These are phyloP conservation scores for Sebastiscus tertius DNA, from an alignment of 2,797 vertebrate species.

Conservation along the genomic window DNA sequence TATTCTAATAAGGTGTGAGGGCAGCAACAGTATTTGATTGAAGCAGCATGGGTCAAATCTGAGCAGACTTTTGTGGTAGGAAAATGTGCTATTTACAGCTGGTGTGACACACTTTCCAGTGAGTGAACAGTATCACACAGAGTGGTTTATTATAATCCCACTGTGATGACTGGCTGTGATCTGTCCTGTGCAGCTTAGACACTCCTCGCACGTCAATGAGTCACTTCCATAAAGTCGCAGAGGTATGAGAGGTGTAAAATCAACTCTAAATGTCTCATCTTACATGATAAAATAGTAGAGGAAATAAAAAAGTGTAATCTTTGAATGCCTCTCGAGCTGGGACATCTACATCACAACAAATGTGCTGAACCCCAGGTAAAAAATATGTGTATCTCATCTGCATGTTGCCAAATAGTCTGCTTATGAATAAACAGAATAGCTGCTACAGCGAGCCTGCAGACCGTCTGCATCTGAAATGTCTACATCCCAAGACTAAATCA, in stretches of 20 bases:
- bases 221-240: conserved; percentile 17
- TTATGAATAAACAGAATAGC: conserved; percentile 10
- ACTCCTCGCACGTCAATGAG: conserved; percentile 21
- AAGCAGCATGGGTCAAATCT: conserved; percentile 4
- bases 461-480: conserved; percentile 23
- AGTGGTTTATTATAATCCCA: conserved; percentile 63
- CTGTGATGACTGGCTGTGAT: conserved; percentile 61
- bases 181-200: conserved; percentile 48
- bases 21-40: background rate
- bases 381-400: conserved; percentile 10
- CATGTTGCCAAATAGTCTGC: background rate
- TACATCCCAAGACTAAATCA: conserved; percentile 37
- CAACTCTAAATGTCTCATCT: background rate
- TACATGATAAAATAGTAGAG: background rate
- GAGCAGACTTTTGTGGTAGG: conserved; percentile 40
- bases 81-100: conserved; percentile 71
- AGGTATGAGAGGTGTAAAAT: background rate
- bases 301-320: background rate
- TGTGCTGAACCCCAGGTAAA: background rate
- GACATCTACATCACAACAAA: background rate
- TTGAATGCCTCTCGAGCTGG: background rate
- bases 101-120: conserved; percentile 66
- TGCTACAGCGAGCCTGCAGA: background rate
- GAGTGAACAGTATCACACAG: conserved; percentile 47
- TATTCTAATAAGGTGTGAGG: background rate